Base-by-base conservation (phyloP, 2,113 vertebrate genomes). In the Nesoenas mayeri region DNA sequence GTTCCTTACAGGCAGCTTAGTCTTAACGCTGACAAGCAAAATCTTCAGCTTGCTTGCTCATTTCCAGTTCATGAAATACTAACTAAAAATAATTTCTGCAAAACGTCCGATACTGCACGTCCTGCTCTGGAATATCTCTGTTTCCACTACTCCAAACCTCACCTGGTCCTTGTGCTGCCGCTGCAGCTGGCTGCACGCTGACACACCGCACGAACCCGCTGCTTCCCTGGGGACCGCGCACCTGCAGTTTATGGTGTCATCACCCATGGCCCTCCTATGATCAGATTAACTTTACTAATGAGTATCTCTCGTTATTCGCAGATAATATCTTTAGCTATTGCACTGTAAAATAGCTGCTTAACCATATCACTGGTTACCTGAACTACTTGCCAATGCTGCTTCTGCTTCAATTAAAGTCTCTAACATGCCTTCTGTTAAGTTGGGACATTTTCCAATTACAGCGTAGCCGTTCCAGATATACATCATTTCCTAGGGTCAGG, bases 381-480 rank as follows among this genome's bases (percentile, higher is more conserved):
- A 97, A 71, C 85, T 89, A 93, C 85, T 97, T 88, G 98, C 98
- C 65, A 99, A 95, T 74, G 93, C 97, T 83, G 96, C 97, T 98
- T 99, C 99, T 18, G 99, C 98, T 90, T 98, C 98, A 47, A 97
- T 97, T 97, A 99, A 98, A 24, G 99, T 98, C 79, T 98, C 98
- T 94, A 99, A 98, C 98, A 99, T 99, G 85, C 98, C 98, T 65
- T 99, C 99, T 13, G 99, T 99, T 96, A 99, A 97, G 89, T 98
- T 98, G 80, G 97, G 98, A 95, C 99, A 98, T 97, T 99, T 99
- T 78, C 99, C 99, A 80, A 99, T 99, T 93, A 99, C 99, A 54
- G 99, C 99, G 4, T 99, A 99, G 85, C 99, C 99, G 22, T 99
- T 99, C 99, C 99, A 99, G 97, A 99, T 99, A 97, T 99, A 99